Conservation (phyloP, 2,888 invertebrate species). For the Nymphalis c-album region DNA sequence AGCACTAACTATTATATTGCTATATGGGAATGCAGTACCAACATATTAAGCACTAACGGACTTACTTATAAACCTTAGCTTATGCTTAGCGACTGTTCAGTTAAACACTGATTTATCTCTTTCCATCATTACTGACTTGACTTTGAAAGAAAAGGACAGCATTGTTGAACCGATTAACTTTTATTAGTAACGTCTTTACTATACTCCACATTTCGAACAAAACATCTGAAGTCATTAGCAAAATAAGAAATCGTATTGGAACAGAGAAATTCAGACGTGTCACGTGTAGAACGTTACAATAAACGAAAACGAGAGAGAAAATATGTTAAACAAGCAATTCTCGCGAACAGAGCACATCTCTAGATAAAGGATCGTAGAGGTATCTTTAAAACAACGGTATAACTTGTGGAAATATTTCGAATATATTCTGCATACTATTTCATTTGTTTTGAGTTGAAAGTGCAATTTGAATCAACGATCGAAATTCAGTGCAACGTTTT, state of each 20-base stretch:
- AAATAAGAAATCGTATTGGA: constrained; percentile 1
- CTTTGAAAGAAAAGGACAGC: no score
- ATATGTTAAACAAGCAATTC: constrained; percentile 78
- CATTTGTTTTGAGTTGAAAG: background rate
- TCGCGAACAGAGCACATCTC: constrained; percentile 64
- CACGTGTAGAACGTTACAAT: constrained; percentile 58
- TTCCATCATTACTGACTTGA: no score
- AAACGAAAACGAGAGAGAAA: constrained; percentile 68
- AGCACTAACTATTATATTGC: no score
- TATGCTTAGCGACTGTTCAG: no score
- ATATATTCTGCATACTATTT: background rate
- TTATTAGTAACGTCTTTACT: no score
- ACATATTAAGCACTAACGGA: no score
- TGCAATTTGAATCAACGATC: no score
- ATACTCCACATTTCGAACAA: background rate
- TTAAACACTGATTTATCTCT: no score
- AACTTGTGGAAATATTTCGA: background rate
- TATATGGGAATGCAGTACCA: no score
- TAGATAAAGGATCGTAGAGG: constrained; percentile 41
- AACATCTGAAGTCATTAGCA: background rate
- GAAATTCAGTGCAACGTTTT: no score
- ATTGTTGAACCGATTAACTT: no score
- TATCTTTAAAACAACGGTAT: constrained; percentile 24
- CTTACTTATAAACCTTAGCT: no score
- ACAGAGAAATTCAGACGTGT: constrained; percentile 19